Evolutionary conservation across 53 echinoderm and acorn worm genomes (phyloP), one percentile per base, ranked within the genome.

Genomic region (Crossaster papposus): DNA sequence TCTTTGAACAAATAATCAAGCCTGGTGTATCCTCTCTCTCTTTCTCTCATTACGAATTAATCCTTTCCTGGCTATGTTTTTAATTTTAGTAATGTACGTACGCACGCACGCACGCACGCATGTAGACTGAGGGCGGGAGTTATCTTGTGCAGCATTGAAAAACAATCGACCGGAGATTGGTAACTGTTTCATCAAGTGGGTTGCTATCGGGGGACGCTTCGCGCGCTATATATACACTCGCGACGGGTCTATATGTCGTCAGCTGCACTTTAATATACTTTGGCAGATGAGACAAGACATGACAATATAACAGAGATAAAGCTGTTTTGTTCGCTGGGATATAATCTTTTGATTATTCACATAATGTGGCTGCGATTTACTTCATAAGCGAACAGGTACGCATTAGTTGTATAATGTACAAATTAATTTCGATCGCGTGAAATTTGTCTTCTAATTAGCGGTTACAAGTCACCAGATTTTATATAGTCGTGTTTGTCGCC

Each of bases 1-100:
- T 28, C 68, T 65, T 58, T 82, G 44, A 36, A 70, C 82, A 82
- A 82, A 82, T 82, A 82, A 82, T 50, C 82, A 82, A 64, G 74
- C 74, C 82, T n/a, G n/a, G n/a, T n/a, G n/a, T n/a, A n/a, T 15
- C 26, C 5, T 6, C 28, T 36, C 1, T 7, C 1, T 7, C 44
- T 44, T 5, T 44, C 37, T 65, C 68, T 65, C 82, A 3, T 65
- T 44, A 51, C 23, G 44, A 26, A 38, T 36, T 65, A 82, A 82
- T 82, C 68, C 38, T 82, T 30, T 70, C 15, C 29, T 11, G 29
- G 70, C 24, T 29, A 2, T 18, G n/a, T n/a, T 65, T 23, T 55
- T 82, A 65, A 82, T 65, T 82, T 82, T 82, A 65, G 82, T 82
- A 82, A 82, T 82, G 82, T 44, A 29, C 18, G 32, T 24, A 15